Evolutionary conservation across 2,797 vertebrate species (phyloP), one percentile per base, ranked within the genome.

Genomic region (Myotis findleyi): DNA sequence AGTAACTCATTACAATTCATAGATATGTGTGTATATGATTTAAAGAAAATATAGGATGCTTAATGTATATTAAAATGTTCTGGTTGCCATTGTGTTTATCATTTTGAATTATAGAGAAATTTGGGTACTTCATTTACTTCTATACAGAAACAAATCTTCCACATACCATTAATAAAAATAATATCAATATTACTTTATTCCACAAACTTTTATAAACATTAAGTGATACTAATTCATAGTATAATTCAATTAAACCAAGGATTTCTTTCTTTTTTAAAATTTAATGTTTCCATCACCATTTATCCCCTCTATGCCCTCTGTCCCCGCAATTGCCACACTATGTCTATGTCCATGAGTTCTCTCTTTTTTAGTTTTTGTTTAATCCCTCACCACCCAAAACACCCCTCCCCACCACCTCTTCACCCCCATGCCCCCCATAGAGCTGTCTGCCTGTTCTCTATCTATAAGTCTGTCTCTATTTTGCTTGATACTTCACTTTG

Each of bases 21-120:
- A 41, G 17, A 30, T 62, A 2, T 41, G 10, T 79, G 4, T 53
- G 0, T 62, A 5, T 72, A 41, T 71, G 12, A 77, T 33, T 14
- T 47, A 47, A 47, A 47, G 13, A 47, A 47, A 12, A 13, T 68
- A 8, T 57, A 69, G 53, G 64, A n/a, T 21, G 5, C 17, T 68
- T 84, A 38, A 44, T 84, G 75, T 57, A 76, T 57, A 49, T 82
- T 73, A 20, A 53, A 89, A 79, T 64, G 49, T 33, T 89, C 27
- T 89, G 66, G 6, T 49, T 87, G 62, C 53, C 47, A 55, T 57
- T 94, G 18, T 55, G 59, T 47, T 66, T 81, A 53, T 77, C 53
- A 47, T 53, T 92, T 38, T 95, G 21, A 95, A 75, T 89, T 75
- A 93, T 41, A 79, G 30, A 76, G 25, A 87, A 85, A 85, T 27